These are phyloP conservation scores for Halichoeres trimaculatus DNA, from an alignment of 2,113 vertebrate genomes.

Conservation along the genomic window DNA sequence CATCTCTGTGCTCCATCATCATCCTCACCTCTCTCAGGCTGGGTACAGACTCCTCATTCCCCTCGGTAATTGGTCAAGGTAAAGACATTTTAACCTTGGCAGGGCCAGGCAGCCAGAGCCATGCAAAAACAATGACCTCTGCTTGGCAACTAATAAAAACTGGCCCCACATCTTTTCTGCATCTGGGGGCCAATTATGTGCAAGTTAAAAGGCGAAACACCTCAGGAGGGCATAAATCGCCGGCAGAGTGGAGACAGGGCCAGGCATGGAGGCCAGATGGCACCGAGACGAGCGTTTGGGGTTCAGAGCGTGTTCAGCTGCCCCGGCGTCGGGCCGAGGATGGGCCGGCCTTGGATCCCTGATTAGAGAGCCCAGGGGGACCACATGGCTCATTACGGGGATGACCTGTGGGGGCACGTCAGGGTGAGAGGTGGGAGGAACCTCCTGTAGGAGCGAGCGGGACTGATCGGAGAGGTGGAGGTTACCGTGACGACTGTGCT, in stretches of 20 bases:
- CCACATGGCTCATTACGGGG: constrained; percentile 69
- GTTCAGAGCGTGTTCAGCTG: constrained; percentile 40
- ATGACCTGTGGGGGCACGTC: constrained; percentile 59
- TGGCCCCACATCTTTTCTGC: constrained; percentile 78
- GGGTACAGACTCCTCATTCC: background rate
- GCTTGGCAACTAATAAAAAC: constrained; percentile 78
- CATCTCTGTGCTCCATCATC: constrained; percentile 8
- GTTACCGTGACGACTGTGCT: constrained; percentile 21
- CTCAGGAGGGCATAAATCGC: constrained; percentile 80
- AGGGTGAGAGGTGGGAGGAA: constrained; percentile 53
- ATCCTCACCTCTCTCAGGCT: background rate
- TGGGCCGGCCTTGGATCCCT: constrained; percentile 63
- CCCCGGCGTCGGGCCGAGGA: constrained; percentile 35
- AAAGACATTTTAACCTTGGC: constrained; percentile 51
- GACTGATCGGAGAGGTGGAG: constrained; percentile 17
- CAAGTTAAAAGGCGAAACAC: constrained; percentile 80
- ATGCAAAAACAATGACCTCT: constrained; percentile 76
- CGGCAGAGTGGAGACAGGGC: constrained; percentile 69
- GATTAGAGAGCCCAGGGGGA: constrained; percentile 60
- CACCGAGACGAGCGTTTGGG: constrained; percentile 37
- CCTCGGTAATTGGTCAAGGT: constrained; percentile 20
- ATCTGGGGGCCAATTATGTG: constrained; percentile 82
- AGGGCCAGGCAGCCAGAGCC: constrained; percentile 33
- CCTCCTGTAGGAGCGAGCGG: constrained; percentile 23
- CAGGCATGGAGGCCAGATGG: constrained; percentile 82